Percentiles rank a stretch among this genome's conserved stretches.
Evolutionary conservation across 2,888 invertebrate genomes (phyloP).

Genomic region (Aphrophora alni): DNA sequence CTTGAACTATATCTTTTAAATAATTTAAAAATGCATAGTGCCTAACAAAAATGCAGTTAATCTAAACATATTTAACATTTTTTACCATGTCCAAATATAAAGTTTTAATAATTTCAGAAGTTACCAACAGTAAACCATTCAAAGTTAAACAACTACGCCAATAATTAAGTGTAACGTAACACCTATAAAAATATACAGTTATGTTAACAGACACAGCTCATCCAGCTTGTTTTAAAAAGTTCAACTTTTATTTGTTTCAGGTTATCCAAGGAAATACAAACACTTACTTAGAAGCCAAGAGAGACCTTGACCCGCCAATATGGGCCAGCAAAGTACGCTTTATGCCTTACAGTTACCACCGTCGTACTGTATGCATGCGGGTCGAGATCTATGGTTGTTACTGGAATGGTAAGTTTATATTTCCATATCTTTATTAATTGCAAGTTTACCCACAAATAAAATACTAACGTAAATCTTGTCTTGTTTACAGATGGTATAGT

Average conservation of each 20-base stretch:
- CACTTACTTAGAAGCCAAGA: slow-evolving; percentile 82
- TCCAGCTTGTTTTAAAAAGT: no score
- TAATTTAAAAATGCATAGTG: no score
- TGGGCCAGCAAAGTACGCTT: slow-evolving; percentile 86
- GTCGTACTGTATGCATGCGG: slow-evolving; percentile 88
- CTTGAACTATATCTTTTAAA: no score
- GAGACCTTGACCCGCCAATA: slow-evolving; percentile 79
- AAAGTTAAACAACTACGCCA: no score
- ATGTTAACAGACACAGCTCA: no score
- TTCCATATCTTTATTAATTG: not conserved
- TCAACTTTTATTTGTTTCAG: slow-evolving; percentile 59
- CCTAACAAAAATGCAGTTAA: no score
- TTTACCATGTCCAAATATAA: no score
- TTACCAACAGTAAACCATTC: no score
- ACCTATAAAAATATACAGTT: no score
- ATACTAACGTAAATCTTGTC: not conserved
- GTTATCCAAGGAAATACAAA: slow-evolving; percentile 84
- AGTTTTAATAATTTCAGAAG: no score
- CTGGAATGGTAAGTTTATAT: slow-evolving; percentile 70
- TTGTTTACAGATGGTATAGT: slow-evolving; percentile 74
- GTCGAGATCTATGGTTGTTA: slow-evolving; percentile 89
- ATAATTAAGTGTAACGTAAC: no score
- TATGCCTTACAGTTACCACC: slow-evolving; percentile 82
- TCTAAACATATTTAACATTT: no score
- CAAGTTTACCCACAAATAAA: not conserved